Percentiles rank a stretch among this genome's conserved stretches.
These are phyloP conservation scores for Masnerella sp. DNA, from an alignment of 2,888 invertebrate genomes.

Conservation along the genomic window DNA sequence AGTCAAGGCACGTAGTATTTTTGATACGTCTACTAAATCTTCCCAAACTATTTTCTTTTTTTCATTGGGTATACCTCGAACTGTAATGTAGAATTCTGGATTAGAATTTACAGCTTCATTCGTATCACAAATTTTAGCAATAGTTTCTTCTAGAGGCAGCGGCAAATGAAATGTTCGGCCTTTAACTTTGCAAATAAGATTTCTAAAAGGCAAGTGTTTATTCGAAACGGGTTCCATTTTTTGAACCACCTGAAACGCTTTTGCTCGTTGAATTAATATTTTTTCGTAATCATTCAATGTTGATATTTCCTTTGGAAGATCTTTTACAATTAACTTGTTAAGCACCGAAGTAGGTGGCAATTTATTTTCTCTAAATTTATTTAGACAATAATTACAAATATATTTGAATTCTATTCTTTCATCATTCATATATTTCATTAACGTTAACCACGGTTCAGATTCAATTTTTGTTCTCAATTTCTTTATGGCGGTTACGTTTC, in stretches of 20 bases:
- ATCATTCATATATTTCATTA: slow-evolving; percentile 3
- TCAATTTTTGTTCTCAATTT: slow-evolving; percentile 42
- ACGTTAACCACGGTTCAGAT: slow-evolving; percentile 20
- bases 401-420: neutral
- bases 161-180: slow-evolving; percentile 58
- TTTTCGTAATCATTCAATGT: slow-evolving; percentile 65
- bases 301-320: slow-evolving; percentile 58
- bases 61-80: slow-evolving; percentile 67
- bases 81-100: slow-evolving; percentile 68
- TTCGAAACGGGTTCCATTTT: slow-evolving; percentile 67
- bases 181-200: slow-evolving; percentile 61
- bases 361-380: slow-evolving; percentile 56
- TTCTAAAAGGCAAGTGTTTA: slow-evolving; percentile 61
- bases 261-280: slow-evolving; percentile 67
- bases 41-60: neutral
- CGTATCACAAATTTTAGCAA: slow-evolving; percentile 63
- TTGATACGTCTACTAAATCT: slow-evolving; percentile 65
- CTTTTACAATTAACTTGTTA: slow-evolving; percentile 61
- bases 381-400: slow-evolving; percentile 49
- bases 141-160: slow-evolving; percentile 4
- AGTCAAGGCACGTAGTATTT: slow-evolving; percentile 65
- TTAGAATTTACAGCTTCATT: slow-evolving; percentile 64
- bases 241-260: slow-evolving; percentile 70
- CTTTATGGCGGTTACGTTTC: neutral
- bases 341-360: slow-evolving; percentile 65